A percentile compares a stretch with the other conserved stretches of the same genome.
Evolutionary conservation across 2,797 vertebrate genomes (phyloP).

Genomic region (Eulemur albifrons): DNA sequence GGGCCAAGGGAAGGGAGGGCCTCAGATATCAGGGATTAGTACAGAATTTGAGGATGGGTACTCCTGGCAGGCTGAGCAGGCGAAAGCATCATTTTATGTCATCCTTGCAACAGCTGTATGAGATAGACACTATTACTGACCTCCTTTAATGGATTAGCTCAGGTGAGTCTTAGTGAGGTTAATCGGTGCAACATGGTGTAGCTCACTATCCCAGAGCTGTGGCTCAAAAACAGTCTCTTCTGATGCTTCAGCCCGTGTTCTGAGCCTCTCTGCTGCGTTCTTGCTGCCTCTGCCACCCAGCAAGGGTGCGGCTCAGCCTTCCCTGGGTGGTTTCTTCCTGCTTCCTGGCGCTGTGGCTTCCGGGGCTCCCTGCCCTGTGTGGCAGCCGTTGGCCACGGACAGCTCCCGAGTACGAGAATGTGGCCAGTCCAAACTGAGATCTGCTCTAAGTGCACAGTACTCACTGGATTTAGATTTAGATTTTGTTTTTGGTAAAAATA

Average conservation of each 20-base stretch:
- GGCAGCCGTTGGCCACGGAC: no score
- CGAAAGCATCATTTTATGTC: not conserved
- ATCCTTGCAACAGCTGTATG: no score
- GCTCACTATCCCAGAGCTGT: accelerated
- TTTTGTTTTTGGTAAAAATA: not conserved
- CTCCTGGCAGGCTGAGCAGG: accelerated
- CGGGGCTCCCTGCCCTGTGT: not conserved
- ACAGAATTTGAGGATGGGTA: not conserved
- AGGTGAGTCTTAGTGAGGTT: not conserved
- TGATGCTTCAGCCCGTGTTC: accelerated
- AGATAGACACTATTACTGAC: no score
- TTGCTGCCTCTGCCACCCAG: accelerated
- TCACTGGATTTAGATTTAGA: not conserved
- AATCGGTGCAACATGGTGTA: no score
- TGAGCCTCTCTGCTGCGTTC: accelerated
- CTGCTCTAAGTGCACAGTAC: not conserved
- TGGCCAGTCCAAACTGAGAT: not conserved
- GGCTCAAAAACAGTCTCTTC: not conserved
- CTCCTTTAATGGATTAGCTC: not conserved
- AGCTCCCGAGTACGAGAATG: not conserved
- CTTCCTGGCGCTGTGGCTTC: not conserved
- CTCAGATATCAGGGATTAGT: accelerated
- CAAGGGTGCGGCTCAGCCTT: no score
- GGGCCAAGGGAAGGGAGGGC: not conserved
- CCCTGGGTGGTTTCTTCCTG: not conserved